These are phyloP conservation scores for Scrobipalpa atriplicella DNA, from an alignment of 2,888 invertebrate genomes.

Conservation along the genomic window DNA sequence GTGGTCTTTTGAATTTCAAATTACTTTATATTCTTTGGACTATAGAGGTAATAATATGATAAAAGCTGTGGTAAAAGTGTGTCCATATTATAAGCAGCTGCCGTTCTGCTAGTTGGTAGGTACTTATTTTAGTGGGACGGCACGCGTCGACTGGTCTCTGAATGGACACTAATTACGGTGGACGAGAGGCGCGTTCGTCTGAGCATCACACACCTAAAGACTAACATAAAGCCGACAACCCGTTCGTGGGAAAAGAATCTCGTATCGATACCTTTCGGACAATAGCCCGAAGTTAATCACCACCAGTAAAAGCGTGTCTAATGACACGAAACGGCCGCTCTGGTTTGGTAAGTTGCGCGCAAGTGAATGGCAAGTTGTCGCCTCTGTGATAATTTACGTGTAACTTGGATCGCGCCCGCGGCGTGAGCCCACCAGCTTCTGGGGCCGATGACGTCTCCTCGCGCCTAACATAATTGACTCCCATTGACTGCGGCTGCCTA, in stretches of 20 bases:
- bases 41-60: not conserved
- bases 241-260: slow-evolving; percentile 63
- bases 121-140: slow-evolving; percentile 55
- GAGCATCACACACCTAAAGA: slow-evolving; percentile 53
- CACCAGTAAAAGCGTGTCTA: slow-evolving; percentile 58
- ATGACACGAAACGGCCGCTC: slow-evolving; percentile 58
- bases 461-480: slow-evolving; percentile 64
- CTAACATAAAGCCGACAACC: slow-evolving; percentile 52
- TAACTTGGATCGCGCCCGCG: slow-evolving; percentile 51
- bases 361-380: slow-evolving; percentile 62
- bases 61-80: not conserved
- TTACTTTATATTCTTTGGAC: not conserved
- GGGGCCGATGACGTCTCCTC: slow-evolving; percentile 53
- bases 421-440: slow-evolving; percentile 35
- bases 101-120: slow-evolving; percentile 32
- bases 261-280: slow-evolving; percentile 46
- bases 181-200: slow-evolving; percentile 56
- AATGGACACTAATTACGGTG: slow-evolving; percentile 71
- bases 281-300: slow-evolving; percentile 49
- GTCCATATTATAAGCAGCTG: slow-evolving; percentile 41
- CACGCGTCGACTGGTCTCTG: slow-evolving; percentile 63
- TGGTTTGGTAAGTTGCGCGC: slow-evolving; percentile 61
- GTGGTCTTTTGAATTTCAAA: not conserved
- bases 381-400: slow-evolving; percentile 64
- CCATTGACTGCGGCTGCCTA: slow-evolving; percentile 61